Conservation (phyloP, 1,140 invertebrate species). For the Drosophila virilis region DNA sequence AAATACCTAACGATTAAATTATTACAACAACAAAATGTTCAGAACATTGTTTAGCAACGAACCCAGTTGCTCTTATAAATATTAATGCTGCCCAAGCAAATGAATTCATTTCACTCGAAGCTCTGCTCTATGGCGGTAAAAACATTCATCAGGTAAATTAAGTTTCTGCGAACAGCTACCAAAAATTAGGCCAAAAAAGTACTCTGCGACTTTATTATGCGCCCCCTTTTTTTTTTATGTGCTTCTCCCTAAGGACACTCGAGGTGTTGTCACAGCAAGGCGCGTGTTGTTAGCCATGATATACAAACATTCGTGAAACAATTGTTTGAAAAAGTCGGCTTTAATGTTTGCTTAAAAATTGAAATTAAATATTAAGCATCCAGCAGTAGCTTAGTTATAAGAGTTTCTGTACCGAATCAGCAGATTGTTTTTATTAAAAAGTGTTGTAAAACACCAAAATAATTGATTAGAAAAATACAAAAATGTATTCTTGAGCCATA, state of each 20-base stretch:
- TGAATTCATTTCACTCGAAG: constrained; percentile 44
- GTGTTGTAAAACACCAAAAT: not conserved
- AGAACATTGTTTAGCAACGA: constrained; percentile 33
- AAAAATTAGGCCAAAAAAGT: constrained; percentile 17
- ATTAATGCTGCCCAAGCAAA: constrained; percentile 65
- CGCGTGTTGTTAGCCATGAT: not conserved
- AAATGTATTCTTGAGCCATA: too few relatives aligned
- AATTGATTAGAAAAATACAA: too few relatives aligned
- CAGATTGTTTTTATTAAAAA: not conserved
- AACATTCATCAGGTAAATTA: constrained; percentile 70
- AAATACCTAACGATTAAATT: constrained; percentile 53
- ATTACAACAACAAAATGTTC: constrained; percentile 43
- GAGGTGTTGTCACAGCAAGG: not conserved
- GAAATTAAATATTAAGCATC: too few relatives aligned
- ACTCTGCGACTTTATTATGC: constrained; percentile 27
- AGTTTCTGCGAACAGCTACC: constrained; percentile 34
- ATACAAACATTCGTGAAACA: too few relatives aligned
- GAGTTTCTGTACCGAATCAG: not conserved
- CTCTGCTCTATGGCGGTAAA: constrained; percentile 1
- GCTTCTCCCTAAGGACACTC: constrained; percentile 1
- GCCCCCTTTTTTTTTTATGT: constrained; percentile 13
- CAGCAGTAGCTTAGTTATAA: too few relatives aligned
- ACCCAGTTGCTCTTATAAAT: constrained; percentile 55
- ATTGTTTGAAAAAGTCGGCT: too few relatives aligned
- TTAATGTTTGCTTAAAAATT: too few relatives aligned